Evolutionary conservation across 2,113 vertebrate genomes (phyloP).

Genomic region (Rhegmatorhina hoffmannsi): DNA sequence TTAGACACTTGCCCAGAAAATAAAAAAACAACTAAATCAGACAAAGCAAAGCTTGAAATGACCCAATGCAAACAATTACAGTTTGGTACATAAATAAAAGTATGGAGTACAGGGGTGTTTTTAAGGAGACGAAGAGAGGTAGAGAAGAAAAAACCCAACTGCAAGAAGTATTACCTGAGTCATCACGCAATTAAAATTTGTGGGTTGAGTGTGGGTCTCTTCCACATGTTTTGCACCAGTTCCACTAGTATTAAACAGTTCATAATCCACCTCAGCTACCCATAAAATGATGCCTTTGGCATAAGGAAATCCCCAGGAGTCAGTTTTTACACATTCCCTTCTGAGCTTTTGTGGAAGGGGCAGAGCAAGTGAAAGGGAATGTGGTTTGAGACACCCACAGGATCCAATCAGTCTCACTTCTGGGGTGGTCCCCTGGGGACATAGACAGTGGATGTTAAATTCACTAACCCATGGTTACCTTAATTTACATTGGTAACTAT

Average conservation of each 20-base stretch:
- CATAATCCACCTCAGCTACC: background rate
- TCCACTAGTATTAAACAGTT: background rate
- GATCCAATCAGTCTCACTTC: background rate
- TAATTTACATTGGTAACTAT: background rate
- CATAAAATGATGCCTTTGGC: background rate
- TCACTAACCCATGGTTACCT: background rate
- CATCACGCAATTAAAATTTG: slow-evolving; percentile 14
- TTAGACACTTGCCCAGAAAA: background rate
- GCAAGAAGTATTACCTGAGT: background rate
- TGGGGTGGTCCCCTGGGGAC: background rate
- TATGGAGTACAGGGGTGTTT: background rate
- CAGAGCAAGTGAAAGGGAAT: background rate
- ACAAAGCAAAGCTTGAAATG: background rate
- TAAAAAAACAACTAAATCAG: background rate
- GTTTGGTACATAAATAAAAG: background rate
- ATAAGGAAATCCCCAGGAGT: slow-evolving; percentile 11
- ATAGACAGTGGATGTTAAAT: background rate
- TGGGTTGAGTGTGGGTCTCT: background rate
- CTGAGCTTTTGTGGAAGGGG: background rate
- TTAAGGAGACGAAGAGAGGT: background rate
- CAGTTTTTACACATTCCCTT: background rate
- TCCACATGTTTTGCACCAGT: background rate
- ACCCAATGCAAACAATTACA: background rate
- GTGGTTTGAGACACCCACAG: background rate
- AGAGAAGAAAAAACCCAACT: background rate